A percentile compares a stretch with the other conserved stretches of the same genome.
These are phyloP conservation scores for Champsocephalus gunnari DNA, from an alignment of 2,797 vertebrate genomes.

Conservation along the genomic window DNA sequence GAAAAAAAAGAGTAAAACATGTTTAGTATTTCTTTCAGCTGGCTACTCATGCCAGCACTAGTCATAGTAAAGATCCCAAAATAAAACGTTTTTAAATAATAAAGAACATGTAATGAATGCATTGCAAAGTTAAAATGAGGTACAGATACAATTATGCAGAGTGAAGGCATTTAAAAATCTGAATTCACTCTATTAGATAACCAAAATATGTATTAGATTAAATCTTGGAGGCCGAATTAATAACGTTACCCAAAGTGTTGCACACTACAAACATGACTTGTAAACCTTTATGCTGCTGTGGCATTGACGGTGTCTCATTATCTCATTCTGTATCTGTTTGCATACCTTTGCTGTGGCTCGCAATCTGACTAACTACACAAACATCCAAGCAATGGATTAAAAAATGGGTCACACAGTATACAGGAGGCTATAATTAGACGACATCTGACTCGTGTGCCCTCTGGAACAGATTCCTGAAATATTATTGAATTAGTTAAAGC, in stretches of 20 bases:
- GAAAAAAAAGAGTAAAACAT: too few relatives aligned
- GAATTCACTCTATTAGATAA: not conserved
- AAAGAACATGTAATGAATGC: not conserved
- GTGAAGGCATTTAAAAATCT: constrained; percentile 8
- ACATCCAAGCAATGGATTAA: constrained; percentile 69
- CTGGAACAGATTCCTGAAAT: constrained; percentile 71
- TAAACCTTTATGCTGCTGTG: constrained; percentile 47
- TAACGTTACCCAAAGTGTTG: constrained; percentile 35
- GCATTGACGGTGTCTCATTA: constrained; percentile 54
- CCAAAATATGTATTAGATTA: constrained; percentile 1
- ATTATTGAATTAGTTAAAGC: constrained; percentile 62
- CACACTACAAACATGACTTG: constrained; percentile 20
- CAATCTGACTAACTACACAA: constrained; percentile 64
- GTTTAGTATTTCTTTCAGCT: not conserved
- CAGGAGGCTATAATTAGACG: constrained; percentile 71
- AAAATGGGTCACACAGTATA: constrained; percentile 74
- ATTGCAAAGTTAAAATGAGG: not conserved
- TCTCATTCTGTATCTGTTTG: constrained; percentile 24
- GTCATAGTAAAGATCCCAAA: not conserved
- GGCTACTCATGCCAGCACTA: not conserved
- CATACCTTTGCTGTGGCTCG: constrained; percentile 26
- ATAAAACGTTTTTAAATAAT: not conserved
- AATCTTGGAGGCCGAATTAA: constrained; percentile 46
- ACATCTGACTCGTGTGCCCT: constrained; percentile 40
- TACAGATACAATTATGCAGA: not conserved